Evolutionary conservation across 2,888 invertebrate genomes (phyloP).

Genomic region (Leptinotarsa haldemani): DNA sequence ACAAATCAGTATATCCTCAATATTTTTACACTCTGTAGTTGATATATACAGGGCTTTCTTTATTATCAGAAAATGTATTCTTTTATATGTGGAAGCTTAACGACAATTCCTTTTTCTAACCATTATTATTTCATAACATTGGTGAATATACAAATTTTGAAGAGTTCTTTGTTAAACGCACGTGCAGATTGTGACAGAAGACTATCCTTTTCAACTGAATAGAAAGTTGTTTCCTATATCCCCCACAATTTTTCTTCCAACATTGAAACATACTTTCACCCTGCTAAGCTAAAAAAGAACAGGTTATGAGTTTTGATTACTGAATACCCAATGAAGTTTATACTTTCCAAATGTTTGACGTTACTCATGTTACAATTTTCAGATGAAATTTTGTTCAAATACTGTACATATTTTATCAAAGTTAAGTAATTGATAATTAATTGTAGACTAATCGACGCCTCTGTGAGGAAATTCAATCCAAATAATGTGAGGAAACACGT

Average conservation of each 20-base stretch:
- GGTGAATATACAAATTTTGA: no score
- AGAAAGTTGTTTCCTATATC: background rate
- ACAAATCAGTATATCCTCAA: no score
- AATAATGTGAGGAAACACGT: background rate
- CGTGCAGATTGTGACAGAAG: background rate
- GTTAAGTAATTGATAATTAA: slow-evolving; percentile 39
- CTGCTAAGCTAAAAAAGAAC: background rate
- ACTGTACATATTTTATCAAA: slow-evolving; percentile 49
- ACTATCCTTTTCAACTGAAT: background rate
- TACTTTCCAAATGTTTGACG: slow-evolving; percentile 32
- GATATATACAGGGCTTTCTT: no score
- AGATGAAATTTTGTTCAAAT: slow-evolving; percentile 39
- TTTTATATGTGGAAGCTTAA: no score
- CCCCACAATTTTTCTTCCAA: background rate
- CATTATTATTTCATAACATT: no score
- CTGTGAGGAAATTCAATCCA: slow-evolving; percentile 43
- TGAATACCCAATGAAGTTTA: slow-evolving; percentile 16
- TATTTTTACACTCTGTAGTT: no score
- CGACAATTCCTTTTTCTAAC: no score
- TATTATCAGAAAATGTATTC: no score
- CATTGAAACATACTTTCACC: background rate
- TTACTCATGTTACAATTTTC: slow-evolving; percentile 33
- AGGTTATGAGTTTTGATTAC: slow-evolving; percentile 4
- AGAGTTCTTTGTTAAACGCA: background rate
- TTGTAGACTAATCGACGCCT: slow-evolving; percentile 21